A percentile compares a stretch with the other conserved stretches of the same genome.
Evolutionary conservation across 1,140 invertebrate species (phyloP).

Genomic region (Rhyzopertha dominica): DNA sequence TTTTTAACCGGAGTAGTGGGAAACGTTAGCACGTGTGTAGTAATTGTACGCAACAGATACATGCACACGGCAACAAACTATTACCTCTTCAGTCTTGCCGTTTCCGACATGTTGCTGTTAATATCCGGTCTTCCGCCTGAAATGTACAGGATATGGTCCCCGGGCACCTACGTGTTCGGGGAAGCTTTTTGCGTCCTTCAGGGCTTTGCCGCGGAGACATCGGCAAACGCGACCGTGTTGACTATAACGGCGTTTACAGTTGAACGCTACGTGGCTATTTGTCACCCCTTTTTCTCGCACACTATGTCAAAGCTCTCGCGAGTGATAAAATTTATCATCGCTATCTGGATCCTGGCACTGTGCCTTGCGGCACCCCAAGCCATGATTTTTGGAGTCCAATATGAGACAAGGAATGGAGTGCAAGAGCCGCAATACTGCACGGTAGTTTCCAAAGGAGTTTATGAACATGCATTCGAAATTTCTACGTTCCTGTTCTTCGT

Average conservation of each 20-base stretch:
- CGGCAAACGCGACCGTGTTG: constrained; percentile 63
- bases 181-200: constrained; percentile 67
- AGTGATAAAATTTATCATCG: constrained; percentile 54
- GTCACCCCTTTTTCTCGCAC: constrained; percentile 54
- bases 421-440: constrained; percentile 29
- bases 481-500: constrained; percentile 56
- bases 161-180: constrained; percentile 63
- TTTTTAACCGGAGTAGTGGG: constrained; percentile 78
- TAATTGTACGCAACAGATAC: constrained; percentile 74
- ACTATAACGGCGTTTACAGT: constrained; percentile 65
- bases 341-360: constrained; percentile 56
- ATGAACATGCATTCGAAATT: constrained; percentile 49
- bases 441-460: constrained; percentile 28
- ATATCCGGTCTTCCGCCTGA: constrained; percentile 72
- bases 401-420: constrained; percentile 26
- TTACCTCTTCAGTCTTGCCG: constrained; percentile 80
- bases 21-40: constrained; percentile 80
- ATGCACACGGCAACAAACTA: constrained; percentile 83
- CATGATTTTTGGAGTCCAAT: constrained; percentile 46
- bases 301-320: constrained; percentile 52
- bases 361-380: constrained; percentile 54
- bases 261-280: constrained; percentile 69
- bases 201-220: constrained; percentile 67
- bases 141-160: constrained; percentile 74
- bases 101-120: constrained; percentile 82